Evolutionary conservation across 2,113 vertebrate genomes (phyloP).

Genomic region (Micronisus gabar): DNA sequence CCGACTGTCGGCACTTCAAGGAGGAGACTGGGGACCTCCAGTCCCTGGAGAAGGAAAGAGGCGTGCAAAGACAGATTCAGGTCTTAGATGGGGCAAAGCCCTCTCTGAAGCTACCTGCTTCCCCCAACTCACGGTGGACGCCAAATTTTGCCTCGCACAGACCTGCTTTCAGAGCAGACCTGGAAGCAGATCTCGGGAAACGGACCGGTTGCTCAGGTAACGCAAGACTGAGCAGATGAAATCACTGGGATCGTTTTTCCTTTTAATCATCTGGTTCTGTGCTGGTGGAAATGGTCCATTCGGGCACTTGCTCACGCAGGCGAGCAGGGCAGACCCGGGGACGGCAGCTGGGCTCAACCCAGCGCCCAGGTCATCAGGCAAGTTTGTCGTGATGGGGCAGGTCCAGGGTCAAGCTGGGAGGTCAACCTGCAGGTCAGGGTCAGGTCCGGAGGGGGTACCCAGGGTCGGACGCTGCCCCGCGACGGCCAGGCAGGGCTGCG

Average conservation of each 20-base stretch:
- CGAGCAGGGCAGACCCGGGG: neutral
- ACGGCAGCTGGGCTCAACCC: neutral
- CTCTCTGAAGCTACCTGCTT: neutral
- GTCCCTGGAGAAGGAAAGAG: neutral
- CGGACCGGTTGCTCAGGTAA: neutral
- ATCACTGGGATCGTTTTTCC: neutral
- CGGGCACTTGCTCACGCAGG: neutral
- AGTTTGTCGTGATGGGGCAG: neutral
- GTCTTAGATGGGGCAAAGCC: neutral
- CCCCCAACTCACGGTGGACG: neutral
- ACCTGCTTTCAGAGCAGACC: neutral
- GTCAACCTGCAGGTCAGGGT: neutral
- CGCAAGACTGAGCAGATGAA: neutral
- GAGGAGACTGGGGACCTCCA: neutral
- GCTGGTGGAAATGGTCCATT: neutral
- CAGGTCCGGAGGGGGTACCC: neutral
- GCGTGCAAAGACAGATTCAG: neutral
- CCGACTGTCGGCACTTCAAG: neutral
- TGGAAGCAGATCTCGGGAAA: neutral
- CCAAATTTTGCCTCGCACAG: neutral
- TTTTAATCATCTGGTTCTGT: neutral
- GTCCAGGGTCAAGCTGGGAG: neutral
- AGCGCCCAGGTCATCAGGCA: neutral
- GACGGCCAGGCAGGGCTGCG: neutral
- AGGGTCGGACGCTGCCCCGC: neutral